phyloP scores from a whole-genome alignment of 2,888 invertebrate species.

The Allygus modestus region DNA sequence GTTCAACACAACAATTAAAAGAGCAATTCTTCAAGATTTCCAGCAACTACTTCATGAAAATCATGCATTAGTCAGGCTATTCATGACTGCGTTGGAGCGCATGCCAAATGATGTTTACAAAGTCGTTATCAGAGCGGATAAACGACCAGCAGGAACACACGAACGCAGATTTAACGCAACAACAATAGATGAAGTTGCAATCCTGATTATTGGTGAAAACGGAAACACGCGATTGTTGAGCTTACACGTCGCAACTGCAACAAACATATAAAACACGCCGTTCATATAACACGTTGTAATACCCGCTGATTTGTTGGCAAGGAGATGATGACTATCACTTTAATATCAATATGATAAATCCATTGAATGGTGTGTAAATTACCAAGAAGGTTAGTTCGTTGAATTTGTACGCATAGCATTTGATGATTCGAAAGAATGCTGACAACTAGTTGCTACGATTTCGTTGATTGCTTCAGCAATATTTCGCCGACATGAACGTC shows the following conservation, averaged over 20 bases:
- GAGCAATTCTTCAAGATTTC: conserved; percentile 70
- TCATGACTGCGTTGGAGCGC: conserved; percentile 71
- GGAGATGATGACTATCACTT: conserved; percentile 68
- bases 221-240: conserved; percentile 72
- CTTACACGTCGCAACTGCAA: conserved; percentile 67
- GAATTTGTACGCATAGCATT: conserved; percentile 63
- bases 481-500: conserved; percentile 72
- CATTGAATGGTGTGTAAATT: conserved; percentile 62
- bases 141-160: conserved; percentile 71
- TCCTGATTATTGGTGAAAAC: conserved; percentile 72
- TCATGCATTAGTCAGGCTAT: conserved; percentile 70
- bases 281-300: conserved; percentile 54
- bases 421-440: conserved; percentile 61
- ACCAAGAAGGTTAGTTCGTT: conserved; percentile 49
- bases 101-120: conserved; percentile 72
- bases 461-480: conserved; percentile 72
- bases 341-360: conserved; percentile 65
- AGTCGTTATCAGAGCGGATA: conserved; percentile 72
- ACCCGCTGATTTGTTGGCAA: conserved; percentile 60
- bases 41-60: conserved; percentile 70
- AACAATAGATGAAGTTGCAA: conserved; percentile 72
- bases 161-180: conserved; percentile 72
- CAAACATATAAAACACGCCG: conserved; percentile 57
- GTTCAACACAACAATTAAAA: conserved; percentile 63
- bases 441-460: conserved; percentile 66